Percentiles rank a stretch among this genome's conserved stretches.
Conservation (phyloP, 2,113 vertebrate genomes). For the Camelus dromedarius region DNA sequence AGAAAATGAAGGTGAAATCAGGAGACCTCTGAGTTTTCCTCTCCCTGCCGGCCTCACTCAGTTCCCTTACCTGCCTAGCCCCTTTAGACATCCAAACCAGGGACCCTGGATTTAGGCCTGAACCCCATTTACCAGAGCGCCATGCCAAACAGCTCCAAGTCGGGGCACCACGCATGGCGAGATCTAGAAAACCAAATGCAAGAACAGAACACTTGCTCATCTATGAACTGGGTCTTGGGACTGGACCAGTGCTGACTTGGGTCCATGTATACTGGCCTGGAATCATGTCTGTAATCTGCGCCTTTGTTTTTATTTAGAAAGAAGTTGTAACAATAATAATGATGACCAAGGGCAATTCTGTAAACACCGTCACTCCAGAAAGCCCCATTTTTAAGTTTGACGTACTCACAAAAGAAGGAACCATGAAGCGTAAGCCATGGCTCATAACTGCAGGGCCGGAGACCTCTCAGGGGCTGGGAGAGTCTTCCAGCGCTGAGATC, state of each 20-base stretch:
- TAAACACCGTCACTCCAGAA: not conserved
- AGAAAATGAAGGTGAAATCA: not conserved
- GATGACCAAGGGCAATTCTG: not conserved
- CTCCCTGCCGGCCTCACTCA: not conserved
- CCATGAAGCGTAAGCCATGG: not conserved
- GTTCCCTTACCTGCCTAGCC: not conserved
- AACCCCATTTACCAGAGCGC: not conserved
- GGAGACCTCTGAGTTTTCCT: not conserved
- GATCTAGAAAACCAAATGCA: not conserved
- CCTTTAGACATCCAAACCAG: not conserved
- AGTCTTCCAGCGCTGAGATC: not conserved
- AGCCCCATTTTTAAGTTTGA: not conserved
- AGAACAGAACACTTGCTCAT: not conserved
- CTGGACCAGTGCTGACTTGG: not conserved
- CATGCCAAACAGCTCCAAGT: not conserved
- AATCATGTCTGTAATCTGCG: not conserved
- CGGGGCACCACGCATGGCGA: not conserved
- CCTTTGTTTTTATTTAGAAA: not conserved
- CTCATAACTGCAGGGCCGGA: not conserved
- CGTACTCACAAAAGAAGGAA: not conserved
- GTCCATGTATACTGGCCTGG: not conserved
- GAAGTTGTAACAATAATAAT: not conserved
- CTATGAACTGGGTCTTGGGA: not conserved
- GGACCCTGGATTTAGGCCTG: not conserved
- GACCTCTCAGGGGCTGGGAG: not conserved